phyloP scores from a whole-genome alignment of 2,888 invertebrate genomes.

The Dynastes hyllus region DNA sequence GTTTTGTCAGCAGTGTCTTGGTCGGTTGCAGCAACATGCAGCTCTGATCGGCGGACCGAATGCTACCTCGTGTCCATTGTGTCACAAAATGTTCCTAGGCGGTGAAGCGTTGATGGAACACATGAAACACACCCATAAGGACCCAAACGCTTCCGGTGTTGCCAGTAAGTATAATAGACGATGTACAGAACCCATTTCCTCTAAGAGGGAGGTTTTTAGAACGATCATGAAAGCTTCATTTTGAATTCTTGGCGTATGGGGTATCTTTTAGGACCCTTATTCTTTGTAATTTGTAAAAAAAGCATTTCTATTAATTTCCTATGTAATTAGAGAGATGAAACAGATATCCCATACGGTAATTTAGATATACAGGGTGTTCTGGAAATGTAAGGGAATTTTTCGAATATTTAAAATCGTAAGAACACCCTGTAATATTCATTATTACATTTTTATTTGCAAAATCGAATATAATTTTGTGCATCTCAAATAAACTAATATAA shows the following conservation, averaged over 20 bases:
- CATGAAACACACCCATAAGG: constrained; percentile 97
- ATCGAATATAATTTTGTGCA: too few species aligned
- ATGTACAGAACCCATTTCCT: background rate
- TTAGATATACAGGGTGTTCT: background rate
- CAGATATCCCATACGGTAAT: constrained; percentile 1
- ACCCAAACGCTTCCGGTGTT: constrained; percentile 90
- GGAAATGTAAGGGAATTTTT: too few species aligned
- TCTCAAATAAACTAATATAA: background rate
- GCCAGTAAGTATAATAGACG: constrained; percentile 82
- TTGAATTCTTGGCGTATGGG: background rate
- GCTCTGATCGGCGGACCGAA: constrained; percentile 94
- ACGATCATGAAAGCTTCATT: background rate
- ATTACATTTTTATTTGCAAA: too few species aligned
- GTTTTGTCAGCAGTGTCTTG: constrained; percentile 88
- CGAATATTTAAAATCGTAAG: too few species aligned
- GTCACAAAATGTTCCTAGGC: constrained; percentile 95
- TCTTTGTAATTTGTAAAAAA: background rate
- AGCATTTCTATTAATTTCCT: too few species aligned
- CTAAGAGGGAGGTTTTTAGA: background rate
- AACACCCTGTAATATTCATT: too few species aligned
- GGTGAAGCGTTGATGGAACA: constrained; percentile 96
- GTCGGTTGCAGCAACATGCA: constrained; percentile 96
- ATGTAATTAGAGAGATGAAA: too few species aligned
- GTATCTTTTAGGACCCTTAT: constrained; percentile 6
- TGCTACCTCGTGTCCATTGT: constrained; percentile 93